Evolutionary conservation across 1,140 invertebrate species (phyloP).

Genomic region (Paralvinella palmiformis): DNA sequence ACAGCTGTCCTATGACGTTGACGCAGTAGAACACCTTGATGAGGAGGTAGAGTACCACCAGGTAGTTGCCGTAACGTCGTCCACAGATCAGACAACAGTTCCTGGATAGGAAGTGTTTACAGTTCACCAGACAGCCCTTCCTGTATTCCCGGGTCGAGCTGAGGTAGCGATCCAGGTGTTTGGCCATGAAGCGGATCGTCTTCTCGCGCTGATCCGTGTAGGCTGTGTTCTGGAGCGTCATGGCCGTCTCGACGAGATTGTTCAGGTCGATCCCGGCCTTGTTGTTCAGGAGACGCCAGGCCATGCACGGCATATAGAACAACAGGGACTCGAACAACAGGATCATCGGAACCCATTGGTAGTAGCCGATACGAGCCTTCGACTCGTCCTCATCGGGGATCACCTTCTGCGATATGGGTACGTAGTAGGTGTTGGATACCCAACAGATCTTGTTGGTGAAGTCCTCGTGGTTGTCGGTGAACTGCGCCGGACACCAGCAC

Average conservation of each 20-base stretch:
- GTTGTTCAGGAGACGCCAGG: constrained; percentile 48
- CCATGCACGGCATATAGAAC: constrained; percentile 81
- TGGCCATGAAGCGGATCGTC: constrained; percentile 21
- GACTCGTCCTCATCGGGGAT: constrained; percentile 38
- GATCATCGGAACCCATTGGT: constrained; percentile 91
- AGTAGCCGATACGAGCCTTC: constrained; percentile 64
- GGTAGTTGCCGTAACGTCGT: constrained; percentile 52
- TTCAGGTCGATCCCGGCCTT: constrained; percentile 51
- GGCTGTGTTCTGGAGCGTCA: constrained; percentile 4
- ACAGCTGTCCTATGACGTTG: constrained; percentile 53
- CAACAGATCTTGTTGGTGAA: constrained; percentile 51
- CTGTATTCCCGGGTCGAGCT: background rate
- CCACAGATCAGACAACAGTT: constrained; percentile 43
- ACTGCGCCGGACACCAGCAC: constrained; percentile 51
- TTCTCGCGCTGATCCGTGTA: constrained; percentile 14
- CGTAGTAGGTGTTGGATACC: constrained; percentile 52
- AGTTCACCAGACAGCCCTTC: background rate
- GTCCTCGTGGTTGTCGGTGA: constrained; percentile 50
- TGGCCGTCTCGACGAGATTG: constrained; percentile 10
- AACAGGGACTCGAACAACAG: constrained; percentile 81
- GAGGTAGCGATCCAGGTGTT: constrained; percentile 26
- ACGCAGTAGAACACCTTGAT: constrained; percentile 53
- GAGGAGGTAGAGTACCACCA: constrained; percentile 51
- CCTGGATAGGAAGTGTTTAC: constrained; percentile 14
- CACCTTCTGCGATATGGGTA: constrained; percentile 49